Conservation (phyloP, 2,888 invertebrate genomes). For the Phaonia tiefii region DNA sequence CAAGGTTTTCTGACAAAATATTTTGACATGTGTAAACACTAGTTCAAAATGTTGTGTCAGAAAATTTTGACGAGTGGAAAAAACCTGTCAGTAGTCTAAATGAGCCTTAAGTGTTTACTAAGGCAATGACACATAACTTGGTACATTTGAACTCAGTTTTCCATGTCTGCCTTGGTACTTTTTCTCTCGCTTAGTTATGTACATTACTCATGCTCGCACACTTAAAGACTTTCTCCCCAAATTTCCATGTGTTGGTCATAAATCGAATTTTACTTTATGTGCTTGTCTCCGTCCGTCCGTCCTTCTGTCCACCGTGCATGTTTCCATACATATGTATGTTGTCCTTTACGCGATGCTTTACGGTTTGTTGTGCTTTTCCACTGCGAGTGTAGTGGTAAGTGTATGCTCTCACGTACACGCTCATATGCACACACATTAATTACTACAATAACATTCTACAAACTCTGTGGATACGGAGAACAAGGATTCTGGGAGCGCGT, state of each 20-base stretch:
- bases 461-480: neutral
- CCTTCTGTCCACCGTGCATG: neutral
- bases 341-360: constrained; percentile 75
- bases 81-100: too few species aligned
- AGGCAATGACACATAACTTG: too few species aligned
- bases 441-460: constrained; percentile 10
- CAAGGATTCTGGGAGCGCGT: constrained; percentile 24
- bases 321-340: constrained; percentile 42
- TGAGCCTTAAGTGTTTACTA: too few species aligned
- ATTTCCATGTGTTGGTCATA: constrained; percentile 78
- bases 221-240: constrained; percentile 46
- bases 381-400: constrained; percentile 57
- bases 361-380: constrained; percentile 78
- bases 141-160: neutral
- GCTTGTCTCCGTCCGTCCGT: constrained; percentile 48
- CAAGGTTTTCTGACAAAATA: too few species aligned
- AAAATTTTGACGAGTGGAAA: too few species aligned
- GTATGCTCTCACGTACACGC: constrained; percentile 32
- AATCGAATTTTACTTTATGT: constrained; percentile 79
- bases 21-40: too few species aligned
- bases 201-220: constrained; percentile 59
- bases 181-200: constrained; percentile 40
- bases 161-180: constrained; percentile 51
- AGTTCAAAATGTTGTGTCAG: too few species aligned
- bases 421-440: neutral